A percentile compares a stretch with the other conserved stretches of the same genome.
These are phyloP conservation scores for Priocnemis perturbator DNA, from an alignment of 2,888 invertebrate species.

Conservation along the genomic window DNA sequence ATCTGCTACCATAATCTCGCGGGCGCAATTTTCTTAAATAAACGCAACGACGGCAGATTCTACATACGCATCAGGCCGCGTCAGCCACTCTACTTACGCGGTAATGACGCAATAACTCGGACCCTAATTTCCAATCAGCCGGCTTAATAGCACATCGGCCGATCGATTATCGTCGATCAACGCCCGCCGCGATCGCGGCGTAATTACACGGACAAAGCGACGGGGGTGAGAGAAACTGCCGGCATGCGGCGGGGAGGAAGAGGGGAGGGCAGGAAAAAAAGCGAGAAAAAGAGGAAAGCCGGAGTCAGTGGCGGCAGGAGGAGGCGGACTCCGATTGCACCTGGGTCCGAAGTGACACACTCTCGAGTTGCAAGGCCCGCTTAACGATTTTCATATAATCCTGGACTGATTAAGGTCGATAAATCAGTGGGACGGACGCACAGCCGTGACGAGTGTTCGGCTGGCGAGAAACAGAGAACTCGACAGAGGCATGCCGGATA, in stretches of 20 bases:
- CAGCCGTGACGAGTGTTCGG: constrained; percentile 44
- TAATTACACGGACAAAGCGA: not conserved
- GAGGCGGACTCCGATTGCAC: not conserved
- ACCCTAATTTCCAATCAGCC: constrained; percentile 9
- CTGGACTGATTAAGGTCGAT: constrained; percentile 67
- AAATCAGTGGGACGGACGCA: constrained; percentile 65
- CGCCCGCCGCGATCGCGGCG: no score
- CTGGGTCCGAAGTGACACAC: constrained; percentile 7
- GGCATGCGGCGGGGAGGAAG: not conserved
- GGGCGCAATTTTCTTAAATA: no score
- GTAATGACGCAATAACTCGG: constrained; percentile 6
- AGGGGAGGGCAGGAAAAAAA: not conserved
- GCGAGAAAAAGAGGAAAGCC: no score
- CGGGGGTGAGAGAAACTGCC: not conserved
- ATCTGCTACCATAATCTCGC: no score
- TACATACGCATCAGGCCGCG: no score
- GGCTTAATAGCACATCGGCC: constrained; percentile 20
- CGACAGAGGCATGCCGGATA: constrained; percentile 23
- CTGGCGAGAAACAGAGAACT: no score
- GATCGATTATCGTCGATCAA: constrained; percentile 31
- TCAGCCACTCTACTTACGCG: not conserved
- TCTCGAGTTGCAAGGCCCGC: not conserved
- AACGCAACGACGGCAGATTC: no score
- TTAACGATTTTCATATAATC: constrained; percentile 61
- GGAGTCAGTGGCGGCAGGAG: not conserved